phyloP scores from a whole-genome alignment of 2,797 vertebrate species.

The Enteromius thamalakanensis region DNA sequence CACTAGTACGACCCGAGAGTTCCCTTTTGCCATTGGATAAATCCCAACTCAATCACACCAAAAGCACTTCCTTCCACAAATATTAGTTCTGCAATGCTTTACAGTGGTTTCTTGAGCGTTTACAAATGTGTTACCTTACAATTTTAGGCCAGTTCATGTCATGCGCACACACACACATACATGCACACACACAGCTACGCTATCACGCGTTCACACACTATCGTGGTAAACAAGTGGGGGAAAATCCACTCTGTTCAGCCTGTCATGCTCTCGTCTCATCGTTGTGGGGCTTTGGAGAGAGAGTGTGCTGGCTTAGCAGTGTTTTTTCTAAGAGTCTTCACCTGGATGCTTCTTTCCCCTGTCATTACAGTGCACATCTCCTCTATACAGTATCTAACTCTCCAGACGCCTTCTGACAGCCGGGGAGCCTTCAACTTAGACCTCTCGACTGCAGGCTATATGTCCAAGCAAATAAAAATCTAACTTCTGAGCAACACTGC shows the following conservation, averaged over 20 bases:
- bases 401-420: conserved; percentile 31
- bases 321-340: conserved; percentile 43
- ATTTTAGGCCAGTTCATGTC: conserved; percentile 24
- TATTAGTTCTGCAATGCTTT: conserved; percentile 37
- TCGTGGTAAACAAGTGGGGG: conserved; percentile 35
- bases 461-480: conserved; percentile 48
- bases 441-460: conserved; percentile 44
- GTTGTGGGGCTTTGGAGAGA: conserved; percentile 32
- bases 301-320: conserved; percentile 40
- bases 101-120: background rate
- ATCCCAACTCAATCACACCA: conserved; percentile 15
- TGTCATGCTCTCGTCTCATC: conserved; percentile 44
- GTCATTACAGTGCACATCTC: conserved; percentile 39
- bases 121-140: background rate
- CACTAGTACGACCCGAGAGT: background rate
- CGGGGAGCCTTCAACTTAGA: conserved; percentile 36
- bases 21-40: conserved; percentile 12
- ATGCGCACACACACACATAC: background rate
- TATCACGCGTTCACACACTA: conserved; percentile 30
- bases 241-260: conserved; percentile 41
- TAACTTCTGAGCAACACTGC: background rate
- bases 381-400: conserved; percentile 41
- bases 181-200: background rate
- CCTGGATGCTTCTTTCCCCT: conserved; percentile 40
- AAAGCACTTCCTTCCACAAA: conserved; percentile 14